Evolutionary conservation across 2,113 vertebrate genomes (phyloP).

Genomic region (Catharus fuscescens): DNA sequence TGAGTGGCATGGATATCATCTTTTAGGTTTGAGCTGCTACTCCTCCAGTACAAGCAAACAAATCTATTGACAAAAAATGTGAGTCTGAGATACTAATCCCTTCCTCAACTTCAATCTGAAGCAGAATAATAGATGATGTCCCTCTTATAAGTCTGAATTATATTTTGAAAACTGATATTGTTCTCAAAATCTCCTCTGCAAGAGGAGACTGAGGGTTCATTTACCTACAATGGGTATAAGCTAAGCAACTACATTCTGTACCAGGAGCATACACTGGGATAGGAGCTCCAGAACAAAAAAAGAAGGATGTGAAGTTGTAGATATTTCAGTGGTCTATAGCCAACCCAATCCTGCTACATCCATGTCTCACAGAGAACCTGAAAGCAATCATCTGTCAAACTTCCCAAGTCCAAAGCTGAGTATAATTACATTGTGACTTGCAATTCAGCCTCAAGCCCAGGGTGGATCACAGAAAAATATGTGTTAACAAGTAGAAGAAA

Average conservation of each 20-base stretch:
- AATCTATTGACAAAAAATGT: background rate
- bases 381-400: background rate
- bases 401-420: background rate
- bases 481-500: background rate
- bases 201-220: background rate
- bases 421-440: background rate
- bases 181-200: background rate
- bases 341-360: background rate
- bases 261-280: background rate
- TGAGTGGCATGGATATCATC: background rate
- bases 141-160: background rate
- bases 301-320: background rate
- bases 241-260: background rate
- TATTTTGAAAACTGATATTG: background rate
- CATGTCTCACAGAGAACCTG: background rate
- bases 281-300: background rate
- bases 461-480: background rate
- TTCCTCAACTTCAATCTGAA: background rate
- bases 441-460: background rate
- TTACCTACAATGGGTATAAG: background rate
- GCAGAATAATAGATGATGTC: background rate
- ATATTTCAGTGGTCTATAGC: background rate
- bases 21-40: background rate
- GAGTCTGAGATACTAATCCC: background rate
- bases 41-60: background rate